These are phyloP conservation scores for Ecliptopera silaceata DNA, from an alignment of 2,888 invertebrate species.

Conservation along the genomic window DNA sequence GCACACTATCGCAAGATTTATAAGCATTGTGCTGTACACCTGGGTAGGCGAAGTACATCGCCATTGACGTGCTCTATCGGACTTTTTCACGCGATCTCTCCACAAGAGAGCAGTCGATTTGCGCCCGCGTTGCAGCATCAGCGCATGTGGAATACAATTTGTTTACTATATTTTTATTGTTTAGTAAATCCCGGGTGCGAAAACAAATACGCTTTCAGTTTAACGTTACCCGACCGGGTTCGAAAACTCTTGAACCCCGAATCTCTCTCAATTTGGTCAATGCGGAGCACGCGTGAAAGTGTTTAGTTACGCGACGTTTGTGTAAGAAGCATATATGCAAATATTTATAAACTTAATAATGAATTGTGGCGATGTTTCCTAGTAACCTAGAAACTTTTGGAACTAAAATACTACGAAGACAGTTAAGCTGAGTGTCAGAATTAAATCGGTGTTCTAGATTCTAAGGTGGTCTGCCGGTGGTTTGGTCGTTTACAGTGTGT, in stretches of 20 bases:
- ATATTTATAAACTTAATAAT: slow-evolving; percentile 49
- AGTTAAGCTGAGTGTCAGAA: slow-evolving; percentile 29
- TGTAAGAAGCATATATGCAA: slow-evolving; percentile 51
- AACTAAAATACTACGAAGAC: neutral
- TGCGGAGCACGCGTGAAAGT: slow-evolving; percentile 39
- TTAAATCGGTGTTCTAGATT: slow-evolving; percentile 31
- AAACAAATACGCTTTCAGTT: slow-evolving; percentile 23
- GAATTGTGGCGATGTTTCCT: neutral
- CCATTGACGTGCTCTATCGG: slow-evolving; percentile 69
- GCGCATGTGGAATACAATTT: slow-evolving; percentile 48
- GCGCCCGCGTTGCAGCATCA: slow-evolving; percentile 63
- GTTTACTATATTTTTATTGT: slow-evolving; percentile 32
- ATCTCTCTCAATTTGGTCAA: neutral
- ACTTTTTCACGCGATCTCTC: slow-evolving; percentile 82
- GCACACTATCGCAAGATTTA: slow-evolving; percentile 32
- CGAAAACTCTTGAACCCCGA: neutral
- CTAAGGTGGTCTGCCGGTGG: slow-evolving; percentile 36
- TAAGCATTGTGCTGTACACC: slow-evolving; percentile 37
- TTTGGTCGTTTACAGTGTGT: slow-evolving; percentile 33
- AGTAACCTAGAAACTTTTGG: neutral
- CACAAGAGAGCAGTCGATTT: slow-evolving; percentile 71
- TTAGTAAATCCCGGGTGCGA: slow-evolving; percentile 33
- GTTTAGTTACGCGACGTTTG: slow-evolving; percentile 42
- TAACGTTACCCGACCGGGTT: slow-evolving; percentile 3
- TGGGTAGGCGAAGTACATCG: slow-evolving; percentile 36